Evolutionary conservation across 1,140 invertebrate species (phyloP).

Genomic region (Colletes gigas): DNA sequence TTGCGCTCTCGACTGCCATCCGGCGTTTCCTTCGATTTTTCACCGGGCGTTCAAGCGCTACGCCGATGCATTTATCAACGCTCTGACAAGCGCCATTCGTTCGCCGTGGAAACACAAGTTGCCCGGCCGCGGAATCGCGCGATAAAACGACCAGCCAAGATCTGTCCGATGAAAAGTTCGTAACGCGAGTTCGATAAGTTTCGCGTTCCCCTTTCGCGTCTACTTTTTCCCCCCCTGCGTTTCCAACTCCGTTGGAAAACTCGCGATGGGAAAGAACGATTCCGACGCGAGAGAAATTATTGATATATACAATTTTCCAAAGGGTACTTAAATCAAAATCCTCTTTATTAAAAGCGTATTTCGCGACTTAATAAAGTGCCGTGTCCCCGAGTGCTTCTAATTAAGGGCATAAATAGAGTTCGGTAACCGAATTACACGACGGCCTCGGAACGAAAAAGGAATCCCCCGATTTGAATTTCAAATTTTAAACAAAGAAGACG

Average conservation of each 20-base stretch:
- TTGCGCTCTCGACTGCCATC: not conserved
- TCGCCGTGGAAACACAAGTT: constrained; percentile 14
- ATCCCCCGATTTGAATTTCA: constrained; percentile 9
- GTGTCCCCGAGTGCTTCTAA: not conserved
- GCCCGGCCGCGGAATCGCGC: constrained; percentile 3
- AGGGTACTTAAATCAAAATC: too few species aligned
- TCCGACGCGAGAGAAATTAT: not conserved
- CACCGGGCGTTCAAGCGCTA: constrained; percentile 2
- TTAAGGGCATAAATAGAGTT: not conserved
- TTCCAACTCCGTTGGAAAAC: not conserved
- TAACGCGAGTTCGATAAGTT: constrained; percentile 15
- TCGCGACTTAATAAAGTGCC: not conserved
- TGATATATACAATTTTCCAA: too few species aligned
- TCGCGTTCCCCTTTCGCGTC: not conserved
- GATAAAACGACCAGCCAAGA: constrained; percentile 26
- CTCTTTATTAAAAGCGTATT: not conserved
- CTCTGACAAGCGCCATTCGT: constrained; percentile 29
- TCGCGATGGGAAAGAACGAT: not conserved
- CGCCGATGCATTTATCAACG: constrained; percentile 28
- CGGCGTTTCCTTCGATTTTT: constrained; percentile 36
- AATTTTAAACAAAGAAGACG: not conserved
- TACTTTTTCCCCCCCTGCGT: too few species aligned
- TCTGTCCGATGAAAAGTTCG: constrained; percentile 4
- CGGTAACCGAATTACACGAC: constrained; percentile 9
- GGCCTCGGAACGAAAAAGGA: not conserved